phyloP scores from a whole-genome alignment of 2,113 vertebrate species.

The Macaca fascicularis region T2T-MFA8v1.1 NC_088375.1:122304001-122304500 shows the following conservation, averaged over 20 bases:
- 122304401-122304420: background rate
- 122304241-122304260: too few species aligned
- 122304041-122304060: background rate
- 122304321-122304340: background rate
- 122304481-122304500: slow-evolving; percentile 58
- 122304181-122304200: too few species aligned
- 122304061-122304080: background rate
- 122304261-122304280: background rate
- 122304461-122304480: slow-evolving; percentile 71
- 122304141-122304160: background rate
- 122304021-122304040: background rate
- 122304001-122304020: background rate
- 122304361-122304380: background rate
- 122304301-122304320: background rate
- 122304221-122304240: background rate
- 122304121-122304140: background rate
- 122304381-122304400: background rate
- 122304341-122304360: background rate
- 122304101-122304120: background rate
- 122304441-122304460: slow-evolving; percentile 77
- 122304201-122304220: background rate
- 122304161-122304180: background rate
- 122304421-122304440: slow-evolving; percentile 28
- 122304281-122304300: background rate
- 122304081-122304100: background rate